Base-by-base conservation (phyloP, 2,888 invertebrate species). In the Drosophila percnosoma region DNA sequence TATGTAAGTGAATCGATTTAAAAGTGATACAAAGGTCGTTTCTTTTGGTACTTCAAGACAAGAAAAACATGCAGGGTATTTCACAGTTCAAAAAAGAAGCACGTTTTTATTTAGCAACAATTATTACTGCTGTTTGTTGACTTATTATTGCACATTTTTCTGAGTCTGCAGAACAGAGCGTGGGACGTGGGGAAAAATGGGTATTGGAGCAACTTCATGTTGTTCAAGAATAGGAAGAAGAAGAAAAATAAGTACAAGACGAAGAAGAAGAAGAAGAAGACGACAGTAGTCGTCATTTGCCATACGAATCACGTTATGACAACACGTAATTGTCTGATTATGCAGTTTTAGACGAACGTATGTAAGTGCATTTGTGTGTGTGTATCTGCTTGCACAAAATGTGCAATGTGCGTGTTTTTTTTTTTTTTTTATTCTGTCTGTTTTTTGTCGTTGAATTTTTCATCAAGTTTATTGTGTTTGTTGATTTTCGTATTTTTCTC, bases 291-390 rank as follows among this genome's bases (percentile, higher is more conserved):
- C 36, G 36, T 42, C 42, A 34, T 52, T 29, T 71, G 54, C 40
- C 54, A 42, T 51, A 59, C 52, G 51, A 78, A 59, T 62, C 62
- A 67, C 63, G 52, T 63, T 62, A 69, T 57, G 64, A 59, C 49
- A 65, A 65, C 61, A 64, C 82, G 68, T 77, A 80, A 77, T 73
- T 64, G 70, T 65, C 73, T 82, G 82, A 78, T 74, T 76, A 79
- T 82, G 78, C 80, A 78, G 52, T 63, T 69, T 62, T 68, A 66
- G 36, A 54, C 18, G 18, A 38, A n/a, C 55, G 55, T 67, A n/a
- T 60, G 24, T 34, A 55, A 33, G 54, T 63, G 29, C 29, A 52
- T 21, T 24, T 58, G 48, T 58, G 34, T 66, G 40, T 77, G 51
- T 68, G 55, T 71, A 40, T 76, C 67, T 75, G 49, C 57, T 80